Conservation (phyloP, 2,113 vertebrate genomes). For the Odontesthes bonariensis region DNA sequence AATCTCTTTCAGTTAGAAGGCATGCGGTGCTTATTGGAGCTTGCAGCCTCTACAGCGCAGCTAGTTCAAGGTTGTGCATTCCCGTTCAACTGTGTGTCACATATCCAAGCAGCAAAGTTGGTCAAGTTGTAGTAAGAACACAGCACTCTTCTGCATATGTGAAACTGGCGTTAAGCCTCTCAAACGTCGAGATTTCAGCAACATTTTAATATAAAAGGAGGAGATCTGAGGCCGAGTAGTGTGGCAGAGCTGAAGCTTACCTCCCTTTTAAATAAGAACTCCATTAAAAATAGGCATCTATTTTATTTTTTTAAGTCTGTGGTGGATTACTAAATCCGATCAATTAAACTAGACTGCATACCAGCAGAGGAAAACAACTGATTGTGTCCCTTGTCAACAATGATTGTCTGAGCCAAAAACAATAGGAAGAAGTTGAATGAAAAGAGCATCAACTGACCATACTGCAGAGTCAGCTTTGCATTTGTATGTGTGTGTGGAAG, state of each 20-base stretch:
- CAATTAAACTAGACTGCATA: slow-evolving; percentile 38
- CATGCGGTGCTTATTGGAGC: slow-evolving; percentile 6
- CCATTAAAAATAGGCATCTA: slow-evolving; percentile 16
- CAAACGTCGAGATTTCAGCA: slow-evolving; percentile 5
- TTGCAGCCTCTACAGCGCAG: neutral
- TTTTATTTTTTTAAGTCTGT: slow-evolving; percentile 22
- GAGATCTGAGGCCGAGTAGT: neutral
- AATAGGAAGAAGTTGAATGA: slow-evolving; percentile 52
- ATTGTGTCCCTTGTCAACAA: slow-evolving; percentile 63
- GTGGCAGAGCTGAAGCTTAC: neutral
- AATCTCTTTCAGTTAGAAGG: slow-evolving; percentile 12
- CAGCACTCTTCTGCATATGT: neutral
- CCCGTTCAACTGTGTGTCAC: neutral
- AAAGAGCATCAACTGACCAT: slow-evolving; percentile 37
- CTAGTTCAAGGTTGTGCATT: neutral
- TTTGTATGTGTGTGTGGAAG: slow-evolving; percentile 24
- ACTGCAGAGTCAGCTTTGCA: slow-evolving; percentile 32
- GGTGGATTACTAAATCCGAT: slow-evolving; percentile 34
- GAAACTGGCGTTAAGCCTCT: neutral
- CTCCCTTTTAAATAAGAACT: slow-evolving; percentile 54
- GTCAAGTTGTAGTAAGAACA: slow-evolving; percentile 2
- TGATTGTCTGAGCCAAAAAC: slow-evolving; percentile 63
- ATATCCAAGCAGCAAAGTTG: neutral
- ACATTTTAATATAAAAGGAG: slow-evolving; percentile 2
- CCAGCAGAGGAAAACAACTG: slow-evolving; percentile 46